phyloP scores from a whole-genome alignment of 1,140 invertebrate genomes.

The Drosophila repleta region DNA sequence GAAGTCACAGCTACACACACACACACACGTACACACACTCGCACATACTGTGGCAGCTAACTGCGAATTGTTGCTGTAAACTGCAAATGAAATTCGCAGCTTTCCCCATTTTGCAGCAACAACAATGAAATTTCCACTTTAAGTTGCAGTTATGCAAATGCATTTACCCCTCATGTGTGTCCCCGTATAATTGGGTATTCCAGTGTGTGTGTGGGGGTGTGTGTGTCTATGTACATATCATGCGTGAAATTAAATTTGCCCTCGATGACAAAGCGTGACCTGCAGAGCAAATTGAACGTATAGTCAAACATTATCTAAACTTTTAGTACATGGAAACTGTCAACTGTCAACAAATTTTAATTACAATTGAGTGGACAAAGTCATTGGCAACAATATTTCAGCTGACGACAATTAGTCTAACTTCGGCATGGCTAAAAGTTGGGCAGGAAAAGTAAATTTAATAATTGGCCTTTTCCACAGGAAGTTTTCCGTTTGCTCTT shows the following conservation, averaged over 20 bases:
- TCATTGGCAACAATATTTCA: slow-evolving; percentile 10
- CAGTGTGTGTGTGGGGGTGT: not conserved
- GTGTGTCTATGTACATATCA: not conserved
- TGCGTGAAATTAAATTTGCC: slow-evolving; percentile 3
- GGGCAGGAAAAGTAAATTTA: slow-evolving; percentile 22
- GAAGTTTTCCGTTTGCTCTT: slow-evolving; percentile 13
- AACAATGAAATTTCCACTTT: slow-evolving; percentile 28
- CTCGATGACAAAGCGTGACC: not conserved
- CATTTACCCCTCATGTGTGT: not conserved
- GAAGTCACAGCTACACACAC: slow-evolving; percentile 18
- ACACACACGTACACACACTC: too few relatives aligned
- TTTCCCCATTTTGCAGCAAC: slow-evolving; percentile 40
- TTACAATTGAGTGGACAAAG: slow-evolving; percentile 11
- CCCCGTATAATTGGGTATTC: not conserved
- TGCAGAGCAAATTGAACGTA: slow-evolving; percentile 10
- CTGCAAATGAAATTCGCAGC: slow-evolving; percentile 35
- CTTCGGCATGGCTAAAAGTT: not conserved
- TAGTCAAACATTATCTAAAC: not conserved
- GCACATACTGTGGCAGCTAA: not conserved
- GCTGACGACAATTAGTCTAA: not conserved
- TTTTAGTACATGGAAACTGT: not conserved
- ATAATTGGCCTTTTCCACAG: slow-evolving; percentile 19
- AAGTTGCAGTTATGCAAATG: slow-evolving; percentile 12
- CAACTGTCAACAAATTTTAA: slow-evolving; percentile 3
- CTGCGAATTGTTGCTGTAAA: slow-evolving; percentile 48